Base-by-base conservation (phyloP, 1,140 invertebrate species). In the Dendrolimus kikuchii region DNA sequence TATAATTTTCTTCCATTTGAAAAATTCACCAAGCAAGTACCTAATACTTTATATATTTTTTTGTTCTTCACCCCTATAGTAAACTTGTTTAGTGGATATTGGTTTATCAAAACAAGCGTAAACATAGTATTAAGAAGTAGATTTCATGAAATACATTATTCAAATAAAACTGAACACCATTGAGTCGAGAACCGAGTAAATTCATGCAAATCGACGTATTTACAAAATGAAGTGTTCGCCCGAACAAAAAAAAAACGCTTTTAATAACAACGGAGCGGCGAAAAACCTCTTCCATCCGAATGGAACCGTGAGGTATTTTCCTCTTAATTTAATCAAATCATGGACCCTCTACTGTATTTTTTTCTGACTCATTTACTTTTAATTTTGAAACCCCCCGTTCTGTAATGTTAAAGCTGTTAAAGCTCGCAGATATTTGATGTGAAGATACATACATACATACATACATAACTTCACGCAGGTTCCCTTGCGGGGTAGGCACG, bases 281-380 rank as follows among this genome's bases (percentile, higher is more conserved):
- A 53, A 50, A 23, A 42, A 39, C n/a, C 7, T 50, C 55, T 66
- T 62, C 57, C 57, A 42, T 55, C 50, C 47, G 53, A 52, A 53
- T 55, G 61, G 55, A 56, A 44, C 57, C 41, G 50, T 60, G 66
- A 70, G 71, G 71, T 78, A 76, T 81, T 83, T 83, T 79, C 73
- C 74, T 77, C 65, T 74, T 77, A 75, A 81, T 81, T 81, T 84
- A 84, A 84, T 81, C 81, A 84, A 84, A 84, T 81, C 74, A 68
- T 66, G 73, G 74, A 75, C 57, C 70, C 51, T 51, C 53, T 55
- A 40, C 60, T 63, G 72, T 75, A 61, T 78, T 77, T 74, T 81
- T 80, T 83, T 83, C 75, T 77, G 71, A 75, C 70, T 80, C 73
- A 80, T 80, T 81, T 83, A 75, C 77, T 83, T 83, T 83, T 83